These are phyloP conservation scores for Sinella curviseta DNA, from an alignment of 1,140 invertebrate genomes.

Conservation along the genomic window DNA sequence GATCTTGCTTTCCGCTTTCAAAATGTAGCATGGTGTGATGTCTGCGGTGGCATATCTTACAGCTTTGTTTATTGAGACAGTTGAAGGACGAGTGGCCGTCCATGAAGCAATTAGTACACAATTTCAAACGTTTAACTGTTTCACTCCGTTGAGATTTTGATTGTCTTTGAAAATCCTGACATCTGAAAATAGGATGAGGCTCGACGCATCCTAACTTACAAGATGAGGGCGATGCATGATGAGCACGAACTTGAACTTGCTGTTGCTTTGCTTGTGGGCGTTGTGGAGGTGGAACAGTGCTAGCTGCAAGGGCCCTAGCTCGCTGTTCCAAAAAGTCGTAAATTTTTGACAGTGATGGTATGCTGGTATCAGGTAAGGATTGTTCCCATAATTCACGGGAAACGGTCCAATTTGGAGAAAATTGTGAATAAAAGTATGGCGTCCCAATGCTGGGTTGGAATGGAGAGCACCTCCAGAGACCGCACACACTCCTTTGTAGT, in stretches of 20 bases:
- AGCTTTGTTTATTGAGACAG: background rate
- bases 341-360: slow-evolving; percentile 36
- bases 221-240: background rate
- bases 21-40: background rate
- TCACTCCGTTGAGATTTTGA: background rate
- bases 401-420: slow-evolving; percentile 40
- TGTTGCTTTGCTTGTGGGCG: background rate
- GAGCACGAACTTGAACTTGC: background rate
- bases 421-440: background rate
- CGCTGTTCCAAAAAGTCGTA: slow-evolving; percentile 38
- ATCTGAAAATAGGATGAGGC: background rate
- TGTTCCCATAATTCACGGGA: slow-evolving; percentile 44
- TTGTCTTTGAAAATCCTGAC: background rate
- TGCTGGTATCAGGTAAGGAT: slow-evolving; percentile 23
- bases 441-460: background rate
- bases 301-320: background rate
- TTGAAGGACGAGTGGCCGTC: background rate
- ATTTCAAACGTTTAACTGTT: background rate
- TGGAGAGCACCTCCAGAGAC: slow-evolving; percentile 8
- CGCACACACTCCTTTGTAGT: background rate
- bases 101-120: background rate
- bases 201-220: background rate
- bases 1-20: background rate
- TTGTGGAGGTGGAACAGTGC: background rate
- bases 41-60: background rate